A percentile compares a stretch with the other conserved stretches of the same genome.
These are phyloP conservation scores for Galemys pyrenaicus DNA, from an alignment of 2,113 vertebrate genomes.

Conservation along the genomic window DNA sequence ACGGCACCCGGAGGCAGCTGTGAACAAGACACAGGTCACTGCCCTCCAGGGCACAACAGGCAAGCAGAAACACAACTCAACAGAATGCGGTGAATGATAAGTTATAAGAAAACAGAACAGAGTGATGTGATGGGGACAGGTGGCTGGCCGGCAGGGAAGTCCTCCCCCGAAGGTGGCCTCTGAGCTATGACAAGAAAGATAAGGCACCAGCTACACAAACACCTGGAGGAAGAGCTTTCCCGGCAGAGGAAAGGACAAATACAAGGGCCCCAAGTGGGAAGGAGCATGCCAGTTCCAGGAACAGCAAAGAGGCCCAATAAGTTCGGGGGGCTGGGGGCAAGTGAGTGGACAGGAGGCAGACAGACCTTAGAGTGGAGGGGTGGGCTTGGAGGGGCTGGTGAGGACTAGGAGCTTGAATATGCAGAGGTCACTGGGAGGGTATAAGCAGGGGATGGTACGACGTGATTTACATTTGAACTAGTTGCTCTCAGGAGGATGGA, in stretches of 20 bases:
- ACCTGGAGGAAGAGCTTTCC: neutral
- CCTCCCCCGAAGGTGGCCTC: neutral
- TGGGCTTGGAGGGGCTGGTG: neutral
- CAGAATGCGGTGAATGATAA: neutral
- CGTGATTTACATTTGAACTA: neutral
- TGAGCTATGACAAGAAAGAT: neutral
- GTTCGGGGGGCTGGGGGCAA: neutral
- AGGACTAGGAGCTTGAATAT: neutral
- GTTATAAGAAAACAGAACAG: neutral
- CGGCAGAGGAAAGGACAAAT: neutral
- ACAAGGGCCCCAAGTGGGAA: neutral
- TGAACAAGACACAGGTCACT: neutral
- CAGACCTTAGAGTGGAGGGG: neutral
- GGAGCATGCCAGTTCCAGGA: neutral
- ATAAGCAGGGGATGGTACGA: neutral
- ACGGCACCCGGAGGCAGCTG: neutral
- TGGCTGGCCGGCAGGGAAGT: neutral
- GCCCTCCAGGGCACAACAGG: neutral
- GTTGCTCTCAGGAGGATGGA: neutral
- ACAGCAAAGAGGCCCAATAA: neutral
- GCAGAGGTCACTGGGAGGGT: neutral
- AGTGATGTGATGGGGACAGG: neutral
- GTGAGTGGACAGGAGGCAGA: neutral
- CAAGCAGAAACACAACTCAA: neutral
- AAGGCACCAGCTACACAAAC: neutral